A percentile compares a stretch with the other conserved stretches of the same genome.
Evolutionary conservation across 2,113 vertebrate genomes (phyloP).

Genomic region (Lethenteron camtschaticum): DNA sequence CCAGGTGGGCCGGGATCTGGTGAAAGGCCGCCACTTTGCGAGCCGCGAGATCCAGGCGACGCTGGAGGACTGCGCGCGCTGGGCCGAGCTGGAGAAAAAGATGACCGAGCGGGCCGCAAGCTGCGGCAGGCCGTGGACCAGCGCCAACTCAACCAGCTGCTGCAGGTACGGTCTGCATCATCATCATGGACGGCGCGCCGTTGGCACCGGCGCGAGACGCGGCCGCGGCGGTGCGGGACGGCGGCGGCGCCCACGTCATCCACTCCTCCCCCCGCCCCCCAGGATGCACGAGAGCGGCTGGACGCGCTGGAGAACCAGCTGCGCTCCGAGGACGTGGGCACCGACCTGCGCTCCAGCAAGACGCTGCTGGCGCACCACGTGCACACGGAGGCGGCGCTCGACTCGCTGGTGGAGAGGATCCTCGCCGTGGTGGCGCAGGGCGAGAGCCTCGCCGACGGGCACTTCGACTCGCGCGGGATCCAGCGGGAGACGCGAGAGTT

Average conservation of each 20-base stretch:
- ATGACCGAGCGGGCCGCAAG: too few species aligned
- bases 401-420: slow-evolving; percentile 44
- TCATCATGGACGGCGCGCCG: neutral
- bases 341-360: slow-evolving; percentile 38
- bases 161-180: slow-evolving; percentile 28
- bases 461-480: slow-evolving; percentile 42
- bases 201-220: neutral
- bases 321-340: slow-evolving; percentile 27
- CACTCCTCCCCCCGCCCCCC: neutral
- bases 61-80: too few species aligned
- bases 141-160: slow-evolving; percentile 50
- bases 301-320: slow-evolving; percentile 44
- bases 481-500: slow-evolving; percentile 41
- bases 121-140: slow-evolving; percentile 46
- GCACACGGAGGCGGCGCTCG: slow-evolving; percentile 39
- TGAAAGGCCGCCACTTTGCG: too few species aligned
- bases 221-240: neutral
- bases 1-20: too few species aligned
- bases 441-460: slow-evolving; percentile 30
- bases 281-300: slow-evolving; percentile 50
- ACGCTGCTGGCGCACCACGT: slow-evolving; percentile 39
- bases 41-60: too few species aligned
- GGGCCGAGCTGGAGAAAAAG: too few species aligned
- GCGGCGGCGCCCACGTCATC: neutral
- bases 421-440: slow-evolving; percentile 37